Evolutionary conservation across 2,797 vertebrate genomes (phyloP).

Genomic region (Pangasius sanitwongsei): DNA sequence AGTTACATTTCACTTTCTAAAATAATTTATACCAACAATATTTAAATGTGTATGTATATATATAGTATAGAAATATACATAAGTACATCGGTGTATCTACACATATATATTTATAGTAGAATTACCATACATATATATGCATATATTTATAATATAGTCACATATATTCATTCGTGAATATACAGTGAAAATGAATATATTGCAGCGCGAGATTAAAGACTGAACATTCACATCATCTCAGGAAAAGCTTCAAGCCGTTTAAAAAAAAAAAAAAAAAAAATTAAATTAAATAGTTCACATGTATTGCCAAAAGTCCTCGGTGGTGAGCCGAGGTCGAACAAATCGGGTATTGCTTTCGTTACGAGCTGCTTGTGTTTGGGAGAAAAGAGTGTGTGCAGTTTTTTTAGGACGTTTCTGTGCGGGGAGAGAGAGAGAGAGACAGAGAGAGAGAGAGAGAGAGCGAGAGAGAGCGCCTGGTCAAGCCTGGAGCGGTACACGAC

Average conservation of each 20-base stretch:
- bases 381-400: slow-evolving; percentile 55
- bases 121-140: slow-evolving; percentile 75
- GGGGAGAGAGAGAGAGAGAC: slow-evolving; percentile 52
- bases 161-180: slow-evolving; percentile 75
- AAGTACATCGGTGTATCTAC: slow-evolving; percentile 76
- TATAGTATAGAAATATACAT: slow-evolving; percentile 79
- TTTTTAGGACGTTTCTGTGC: slow-evolving; percentile 51
- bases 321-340: slow-evolving; percentile 59
- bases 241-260: slow-evolving; percentile 68
- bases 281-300: slow-evolving; percentile 63
- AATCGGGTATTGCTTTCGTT: slow-evolving; percentile 78
- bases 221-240: slow-evolving; percentile 80
- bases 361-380: slow-evolving; percentile 48
- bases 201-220: slow-evolving; percentile 75
- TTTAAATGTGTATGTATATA: slow-evolving; percentile 72
- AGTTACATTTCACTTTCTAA: slow-evolving; percentile 79
- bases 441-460: slow-evolving; percentile 53
- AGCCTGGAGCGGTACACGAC: slow-evolving; percentile 55
- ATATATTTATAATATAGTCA: slow-evolving; percentile 77
- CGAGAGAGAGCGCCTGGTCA: slow-evolving; percentile 56
- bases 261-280: slow-evolving; percentile 33
- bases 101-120: slow-evolving; percentile 76
- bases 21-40: slow-evolving; percentile 83
- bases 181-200: slow-evolving; percentile 80
- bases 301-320: slow-evolving; percentile 77